These are phyloP conservation scores for Paraescarpia echinospica DNA, from an alignment of 1,140 invertebrate species.

Conservation along the genomic window DNA sequence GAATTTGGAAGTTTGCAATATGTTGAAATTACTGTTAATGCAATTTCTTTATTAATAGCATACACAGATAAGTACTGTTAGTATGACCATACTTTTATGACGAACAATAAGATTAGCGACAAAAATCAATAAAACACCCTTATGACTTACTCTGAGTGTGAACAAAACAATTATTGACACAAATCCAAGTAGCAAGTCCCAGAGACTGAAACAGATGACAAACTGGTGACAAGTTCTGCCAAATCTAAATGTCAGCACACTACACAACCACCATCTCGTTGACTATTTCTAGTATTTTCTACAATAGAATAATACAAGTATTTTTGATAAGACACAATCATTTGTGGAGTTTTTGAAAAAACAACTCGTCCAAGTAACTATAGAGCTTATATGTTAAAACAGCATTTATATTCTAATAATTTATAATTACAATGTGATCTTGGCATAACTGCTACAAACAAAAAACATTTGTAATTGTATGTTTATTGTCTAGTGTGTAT, in stretches of 20 bases:
- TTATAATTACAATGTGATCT: background rate
- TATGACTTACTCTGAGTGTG: conserved; percentile 30
- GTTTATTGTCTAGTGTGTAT: background rate
- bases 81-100: conserved; percentile 22
- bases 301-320: background rate
- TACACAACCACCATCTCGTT: background rate
- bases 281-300: no score
- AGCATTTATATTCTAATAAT: background rate
- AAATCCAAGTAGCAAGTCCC: conserved; percentile 32
- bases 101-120: background rate
- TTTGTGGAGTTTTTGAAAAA: no score
- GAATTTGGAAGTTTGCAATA: background rate
- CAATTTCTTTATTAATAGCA: background rate
- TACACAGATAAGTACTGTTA: background rate
- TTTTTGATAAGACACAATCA: background rate
- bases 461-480: background rate
- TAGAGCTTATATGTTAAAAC: background rate
- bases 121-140: background rate
- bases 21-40: background rate
- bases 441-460: background rate
- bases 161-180: conserved; percentile 31
- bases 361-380: no score
- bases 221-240: background rate
- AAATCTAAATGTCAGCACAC: background rate
- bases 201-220: conserved; percentile 27